Conservation (phyloP, 1,140 invertebrate genomes). For the Drusus annulatus region DNA sequence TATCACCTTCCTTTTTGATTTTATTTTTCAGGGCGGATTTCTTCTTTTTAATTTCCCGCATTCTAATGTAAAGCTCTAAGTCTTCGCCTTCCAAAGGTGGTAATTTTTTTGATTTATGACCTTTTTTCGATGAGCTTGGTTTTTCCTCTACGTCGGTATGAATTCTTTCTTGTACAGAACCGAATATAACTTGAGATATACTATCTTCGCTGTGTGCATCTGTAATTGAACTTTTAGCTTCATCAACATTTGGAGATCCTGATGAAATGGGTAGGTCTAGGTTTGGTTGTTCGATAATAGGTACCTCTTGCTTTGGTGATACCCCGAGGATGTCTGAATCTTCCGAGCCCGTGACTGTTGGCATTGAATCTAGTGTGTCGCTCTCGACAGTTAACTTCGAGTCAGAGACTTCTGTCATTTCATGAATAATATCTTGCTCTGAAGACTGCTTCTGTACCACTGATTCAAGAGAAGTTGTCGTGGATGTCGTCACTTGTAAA, state of each 20-base stretch:
- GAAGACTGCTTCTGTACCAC: no score
- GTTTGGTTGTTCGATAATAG: no score
- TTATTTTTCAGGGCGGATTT: slow-evolving; percentile 46
- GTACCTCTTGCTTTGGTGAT: no score
- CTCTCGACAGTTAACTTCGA: no score
- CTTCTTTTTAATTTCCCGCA: slow-evolving; percentile 53
- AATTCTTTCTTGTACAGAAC: slow-evolving; percentile 68
- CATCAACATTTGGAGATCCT: no score
- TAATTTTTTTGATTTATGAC: slow-evolving; percentile 56
- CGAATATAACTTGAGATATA: slow-evolving; percentile 65
- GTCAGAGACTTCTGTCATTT: no score
- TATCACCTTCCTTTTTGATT: slow-evolving; percentile 42
- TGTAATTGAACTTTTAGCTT: neutral
- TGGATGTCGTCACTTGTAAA: neutral
- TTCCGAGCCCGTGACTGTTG: no score
- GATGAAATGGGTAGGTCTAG: no score
- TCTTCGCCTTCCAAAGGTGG: slow-evolving; percentile 50
- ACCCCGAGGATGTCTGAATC: no score
- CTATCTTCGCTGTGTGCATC: neutral
- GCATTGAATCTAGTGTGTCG: no score
- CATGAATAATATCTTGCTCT: no score
- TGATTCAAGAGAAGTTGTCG: neutral
- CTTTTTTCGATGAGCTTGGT: slow-evolving; percentile 47
- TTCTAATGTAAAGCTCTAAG: slow-evolving; percentile 50
- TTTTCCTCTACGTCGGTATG: slow-evolving; percentile 43